A percentile compares a stretch with the other conserved stretches of the same genome.
phyloP scores from a whole-genome alignment of 2,797 vertebrate genomes.

The Clangula hyemalis region DNA sequence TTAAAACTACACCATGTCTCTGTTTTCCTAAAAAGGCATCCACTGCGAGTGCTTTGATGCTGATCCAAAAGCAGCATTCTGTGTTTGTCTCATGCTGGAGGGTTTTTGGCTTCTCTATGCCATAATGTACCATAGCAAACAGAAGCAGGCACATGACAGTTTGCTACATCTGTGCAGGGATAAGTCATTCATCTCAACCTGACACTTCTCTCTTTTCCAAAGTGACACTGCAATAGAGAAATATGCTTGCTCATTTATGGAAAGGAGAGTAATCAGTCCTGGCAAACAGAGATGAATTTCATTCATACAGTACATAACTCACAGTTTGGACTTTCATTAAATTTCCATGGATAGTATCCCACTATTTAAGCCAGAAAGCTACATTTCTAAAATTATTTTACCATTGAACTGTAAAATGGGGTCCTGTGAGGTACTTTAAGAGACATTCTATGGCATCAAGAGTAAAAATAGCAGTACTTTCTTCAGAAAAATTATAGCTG shows the following conservation, averaged over 20 bases:
- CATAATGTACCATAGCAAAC: constrained; percentile 38
- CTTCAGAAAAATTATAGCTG: constrained; percentile 69
- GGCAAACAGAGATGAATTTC: constrained; percentile 37
- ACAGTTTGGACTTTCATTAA: neutral
- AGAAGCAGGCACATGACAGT: constrained; percentile 31
- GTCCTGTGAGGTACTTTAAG: constrained; percentile 20
- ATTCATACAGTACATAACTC: neutral
- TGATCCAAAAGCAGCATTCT: neutral
- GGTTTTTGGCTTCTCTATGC: constrained; percentile 44
- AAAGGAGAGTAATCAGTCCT: constrained; percentile 1
- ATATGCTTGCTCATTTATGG: constrained; percentile 37
- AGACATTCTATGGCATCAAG: constrained; percentile 53
- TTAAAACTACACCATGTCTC: constrained; percentile 36
- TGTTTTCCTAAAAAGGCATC: constrained; percentile 22
- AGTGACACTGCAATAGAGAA: constrained; percentile 53
- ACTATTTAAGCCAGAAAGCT: constrained; percentile 1
- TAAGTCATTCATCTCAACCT: constrained; percentile 52
- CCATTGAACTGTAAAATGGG: constrained; percentile 22
- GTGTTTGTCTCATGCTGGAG: constrained; percentile 35
- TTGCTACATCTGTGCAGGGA: constrained; percentile 3
- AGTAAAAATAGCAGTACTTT: constrained; percentile 67
- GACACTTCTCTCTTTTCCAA: constrained; percentile 50
- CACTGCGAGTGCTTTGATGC: neutral
- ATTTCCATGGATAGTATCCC: constrained; percentile 15
- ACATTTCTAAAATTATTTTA: constrained; percentile 52